These are phyloP conservation scores for Anableps anableps DNA, from an alignment of 2,797 vertebrate species.

Conservation along the genomic window DNA sequence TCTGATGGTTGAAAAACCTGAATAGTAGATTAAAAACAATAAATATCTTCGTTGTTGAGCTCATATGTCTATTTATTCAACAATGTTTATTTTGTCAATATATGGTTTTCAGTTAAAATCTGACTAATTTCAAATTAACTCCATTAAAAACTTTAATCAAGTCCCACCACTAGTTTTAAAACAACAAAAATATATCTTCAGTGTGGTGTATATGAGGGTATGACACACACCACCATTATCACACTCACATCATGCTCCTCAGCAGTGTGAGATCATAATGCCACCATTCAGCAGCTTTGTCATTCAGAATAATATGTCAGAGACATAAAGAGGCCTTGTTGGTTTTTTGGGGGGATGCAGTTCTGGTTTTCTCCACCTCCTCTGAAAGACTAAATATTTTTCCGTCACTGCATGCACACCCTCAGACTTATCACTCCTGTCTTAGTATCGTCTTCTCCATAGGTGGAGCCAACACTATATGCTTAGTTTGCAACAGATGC, in stretches of 20 bases:
- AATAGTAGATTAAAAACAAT: not conserved
- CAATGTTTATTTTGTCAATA: not conserved
- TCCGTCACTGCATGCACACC: slow-evolving; percentile 9
- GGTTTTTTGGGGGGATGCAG: slow-evolving; percentile 27
- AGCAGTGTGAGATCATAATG: slow-evolving; percentile 71
- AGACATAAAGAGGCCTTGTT: slow-evolving; percentile 52
- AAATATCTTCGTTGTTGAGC: not conserved
- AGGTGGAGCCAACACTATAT: slow-evolving; percentile 53
- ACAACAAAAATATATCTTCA: slow-evolving; percentile 26
- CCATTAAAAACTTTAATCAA: not conserved
- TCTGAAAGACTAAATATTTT: slow-evolving; percentile 31
- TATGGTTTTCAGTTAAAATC: not conserved
- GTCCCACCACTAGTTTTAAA: not conserved
- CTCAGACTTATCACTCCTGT: slow-evolving; percentile 50
- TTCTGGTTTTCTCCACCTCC: slow-evolving; percentile 28
- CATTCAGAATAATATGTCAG: slow-evolving; percentile 56
- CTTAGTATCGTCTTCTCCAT: slow-evolving; percentile 47
- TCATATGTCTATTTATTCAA: too few species aligned
- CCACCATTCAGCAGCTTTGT: slow-evolving; percentile 59
- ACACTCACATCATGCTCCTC: slow-evolving; percentile 48
- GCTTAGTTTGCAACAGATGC: slow-evolving; percentile 67
- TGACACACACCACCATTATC: slow-evolving; percentile 26
- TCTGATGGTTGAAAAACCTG: not conserved
- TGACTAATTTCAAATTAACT: too few species aligned
- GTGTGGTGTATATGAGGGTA: slow-evolving; percentile 23